Percentiles rank a stretch among this genome's conserved stretches.
phyloP scores from a whole-genome alignment of 2,888 invertebrate species.

The Acanthosepion lycidas region DNA sequence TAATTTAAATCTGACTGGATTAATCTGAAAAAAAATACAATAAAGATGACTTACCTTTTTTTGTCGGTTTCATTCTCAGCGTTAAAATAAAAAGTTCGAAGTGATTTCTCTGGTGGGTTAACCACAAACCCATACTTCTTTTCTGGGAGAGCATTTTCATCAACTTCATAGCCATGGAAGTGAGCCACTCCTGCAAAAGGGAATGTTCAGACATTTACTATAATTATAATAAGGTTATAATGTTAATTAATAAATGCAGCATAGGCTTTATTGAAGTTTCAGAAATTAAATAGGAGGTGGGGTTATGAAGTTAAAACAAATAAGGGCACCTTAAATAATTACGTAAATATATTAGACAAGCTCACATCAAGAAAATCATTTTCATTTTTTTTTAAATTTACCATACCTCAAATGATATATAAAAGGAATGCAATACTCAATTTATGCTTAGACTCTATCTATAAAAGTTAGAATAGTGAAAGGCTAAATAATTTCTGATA shows the following conservation, averaged over 20 bases:
- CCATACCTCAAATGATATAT: background rate
- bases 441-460: too few species aligned
- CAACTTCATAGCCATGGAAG: conserved; percentile 93
- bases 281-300: background rate
- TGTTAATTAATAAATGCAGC: background rate
- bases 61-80: conserved; percentile 96
- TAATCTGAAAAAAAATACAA: background rate
- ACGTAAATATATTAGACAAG: background rate
- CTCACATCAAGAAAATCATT: background rate
- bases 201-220: background rate
- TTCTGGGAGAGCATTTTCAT: conserved; percentile 84
- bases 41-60: conserved; percentile 82
- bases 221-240: background rate
- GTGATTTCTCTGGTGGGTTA: conserved; percentile 88
- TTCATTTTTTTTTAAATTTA: background rate
- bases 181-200: conserved; percentile 86
- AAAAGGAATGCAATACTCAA: too few species aligned
- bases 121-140: conserved; percentile 94
- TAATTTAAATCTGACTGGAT: too few species aligned
- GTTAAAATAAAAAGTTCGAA: conserved; percentile 92
- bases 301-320: background rate
- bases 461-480: too few species aligned
- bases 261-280: background rate
- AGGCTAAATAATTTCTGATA: too few species aligned
- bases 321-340: background rate